These are phyloP conservation scores for Threskiornis aethiopicus DNA, from an alignment of 2,797 vertebrate genomes.

Conservation along the genomic window DNA sequence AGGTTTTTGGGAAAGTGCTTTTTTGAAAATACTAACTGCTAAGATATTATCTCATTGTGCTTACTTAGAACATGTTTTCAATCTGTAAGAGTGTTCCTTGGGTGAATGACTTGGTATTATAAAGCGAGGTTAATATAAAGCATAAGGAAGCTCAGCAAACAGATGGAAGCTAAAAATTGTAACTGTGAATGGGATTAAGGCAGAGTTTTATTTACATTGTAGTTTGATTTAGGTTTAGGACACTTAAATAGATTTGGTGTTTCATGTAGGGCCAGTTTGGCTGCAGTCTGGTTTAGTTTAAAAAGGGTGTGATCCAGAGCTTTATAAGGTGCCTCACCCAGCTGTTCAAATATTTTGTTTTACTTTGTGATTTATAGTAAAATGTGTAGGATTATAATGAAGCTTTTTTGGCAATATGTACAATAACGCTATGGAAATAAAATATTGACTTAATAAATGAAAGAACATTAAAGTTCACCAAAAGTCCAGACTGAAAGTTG, in stretches of 20 bases:
- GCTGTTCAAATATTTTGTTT: conserved; percentile 81
- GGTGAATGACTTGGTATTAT: conserved; percentile 9
- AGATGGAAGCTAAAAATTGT: conserved; percentile 49
- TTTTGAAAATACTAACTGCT: neutral
- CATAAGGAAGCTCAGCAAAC: conserved; percentile 37
- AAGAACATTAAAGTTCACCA: conserved; percentile 66
- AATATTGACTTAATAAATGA: conserved; percentile 72
- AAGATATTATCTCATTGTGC: neutral
- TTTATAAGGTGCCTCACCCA: conserved; percentile 71
- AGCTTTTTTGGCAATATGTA: conserved; percentile 68
- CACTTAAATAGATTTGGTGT: conserved; percentile 46
- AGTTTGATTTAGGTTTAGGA: conserved; percentile 59
- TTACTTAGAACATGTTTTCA: neutral
- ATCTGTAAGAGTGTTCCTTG: neutral
- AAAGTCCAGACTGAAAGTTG: conserved; percentile 65
- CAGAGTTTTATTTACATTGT: conserved; percentile 45
- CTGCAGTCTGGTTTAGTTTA: conserved; percentile 65
- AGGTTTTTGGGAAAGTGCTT: neutral
- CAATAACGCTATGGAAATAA: conserved; percentile 70
- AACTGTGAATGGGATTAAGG: conserved; percentile 62
- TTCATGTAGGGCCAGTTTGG: conserved; percentile 60
- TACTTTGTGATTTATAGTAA: conserved; percentile 73
- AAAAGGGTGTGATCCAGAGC: conserved; percentile 68
- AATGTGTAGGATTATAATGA: conserved; percentile 73
- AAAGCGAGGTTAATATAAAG: conserved; percentile 23